Evolutionary conservation across 2,888 invertebrate species (phyloP).

Genomic region (Pammene aurita): DNA sequence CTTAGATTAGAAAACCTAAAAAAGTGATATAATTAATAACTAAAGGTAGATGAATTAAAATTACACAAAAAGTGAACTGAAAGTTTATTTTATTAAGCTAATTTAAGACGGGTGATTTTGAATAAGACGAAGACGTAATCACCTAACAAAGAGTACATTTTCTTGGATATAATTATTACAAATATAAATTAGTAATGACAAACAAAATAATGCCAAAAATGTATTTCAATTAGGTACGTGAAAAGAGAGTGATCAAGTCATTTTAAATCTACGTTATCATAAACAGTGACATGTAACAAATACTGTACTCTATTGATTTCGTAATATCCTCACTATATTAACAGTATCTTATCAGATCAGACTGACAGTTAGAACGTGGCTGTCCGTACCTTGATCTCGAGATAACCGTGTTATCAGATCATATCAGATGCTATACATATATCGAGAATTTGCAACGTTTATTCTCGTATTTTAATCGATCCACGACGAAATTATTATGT

Average conservation of each 20-base stretch:
- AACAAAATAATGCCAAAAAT: too few species aligned
- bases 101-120: too few species aligned
- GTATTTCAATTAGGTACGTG: too few species aligned
- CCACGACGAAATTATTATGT: too few species aligned
- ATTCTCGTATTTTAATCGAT: not conserved
- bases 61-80: too few species aligned
- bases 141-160: too few species aligned
- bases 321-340: conserved; percentile 24
- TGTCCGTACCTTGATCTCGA: conserved; percentile 25
- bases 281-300: conserved; percentile 6
- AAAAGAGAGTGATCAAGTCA: too few species aligned
- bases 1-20: not conserved
- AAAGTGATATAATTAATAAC: not conserved
- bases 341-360: conserved; percentile 37
- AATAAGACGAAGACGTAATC: too few species aligned
- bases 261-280: not conserved
- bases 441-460: conserved; percentile 4
- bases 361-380: conserved; percentile 29
- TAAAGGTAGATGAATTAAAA: not conserved
- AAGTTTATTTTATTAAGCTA: too few species aligned
- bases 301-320: conserved; percentile 21
- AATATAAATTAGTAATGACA: too few species aligned
- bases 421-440: conserved; percentile 22
- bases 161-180: too few species aligned
- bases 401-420: conserved; percentile 38